Evolutionary conservation across 2,797 vertebrate species (phyloP), one percentile per base, ranked within the genome.

Genomic region (Danio tinwini): DNA sequence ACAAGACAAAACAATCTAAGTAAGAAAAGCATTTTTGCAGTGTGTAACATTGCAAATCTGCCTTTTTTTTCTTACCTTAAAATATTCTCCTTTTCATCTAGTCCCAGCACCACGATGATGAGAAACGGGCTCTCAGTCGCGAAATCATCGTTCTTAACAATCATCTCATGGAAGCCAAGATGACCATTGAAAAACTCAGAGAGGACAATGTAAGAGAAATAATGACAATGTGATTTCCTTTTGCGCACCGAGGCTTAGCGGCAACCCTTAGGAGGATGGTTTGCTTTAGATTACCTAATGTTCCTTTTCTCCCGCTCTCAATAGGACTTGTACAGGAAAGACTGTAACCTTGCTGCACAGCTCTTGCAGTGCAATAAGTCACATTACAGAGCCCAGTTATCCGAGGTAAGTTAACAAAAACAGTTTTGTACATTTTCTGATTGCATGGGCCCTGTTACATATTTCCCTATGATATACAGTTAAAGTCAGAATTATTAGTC

Each of bases 141-240:
- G 97, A 99, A 93, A 98, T 99, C 78, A 96, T 98, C n/a, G 97
- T 97, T 71, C 96, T 99, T 84, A 99, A 98, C 90, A 98, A 97
- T 91, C 97, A 97, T 86, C 93, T 99, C 89, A 95, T 98, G 93
- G 98, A 99, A 91, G 97, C 98, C 74, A 99, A 98, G 89, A 95
- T 98, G 91, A 98, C 98, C 68, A 98, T 99, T 19, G 95, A 98
- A 90, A 98, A 99, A 91, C 95, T 99, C 10, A 95, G 93, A 6
- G 96, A 98, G 91, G 96, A 98, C 88, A 99, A 98, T 12, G 98
- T 99, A 91, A 96, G 96, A 91, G 86, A 64, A 10, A 73, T 64
- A 17, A 73, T 72, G 19, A 65, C 49, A 47, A 29, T 44, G 12
- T 71, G 45, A 45, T 45, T 53, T 55, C 74, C 44, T 29, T 29